phyloP scores from a whole-genome alignment of 1,140 invertebrate species.

The Halesus radiatus region DNA sequence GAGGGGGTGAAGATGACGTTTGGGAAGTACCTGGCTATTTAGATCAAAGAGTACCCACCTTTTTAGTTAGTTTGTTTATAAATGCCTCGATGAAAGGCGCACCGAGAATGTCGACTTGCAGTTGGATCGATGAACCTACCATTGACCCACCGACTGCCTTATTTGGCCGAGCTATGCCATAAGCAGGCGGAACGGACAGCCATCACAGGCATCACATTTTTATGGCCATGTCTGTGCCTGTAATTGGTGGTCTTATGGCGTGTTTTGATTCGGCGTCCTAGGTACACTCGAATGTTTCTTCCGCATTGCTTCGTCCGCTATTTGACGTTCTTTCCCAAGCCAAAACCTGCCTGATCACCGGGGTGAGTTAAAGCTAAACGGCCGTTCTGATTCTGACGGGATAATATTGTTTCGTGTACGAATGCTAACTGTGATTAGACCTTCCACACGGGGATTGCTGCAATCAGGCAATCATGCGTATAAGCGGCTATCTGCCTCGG shows the following conservation, averaged over 20 bases:
- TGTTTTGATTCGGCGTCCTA: conserved; percentile 28
- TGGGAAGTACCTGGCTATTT: too few relatives aligned
- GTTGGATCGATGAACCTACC: not conserved
- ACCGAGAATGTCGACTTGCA: conserved; percentile 1
- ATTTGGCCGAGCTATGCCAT: conserved; percentile 1
- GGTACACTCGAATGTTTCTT: not conserved
- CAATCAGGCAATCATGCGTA: too few relatives aligned
- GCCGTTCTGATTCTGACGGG: too few relatives aligned
- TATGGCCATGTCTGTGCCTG: not conserved
- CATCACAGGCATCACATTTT: not conserved
- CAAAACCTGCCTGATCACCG: not conserved
- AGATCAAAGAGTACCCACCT: too few relatives aligned
- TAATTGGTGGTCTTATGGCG: conserved; percentile 17
- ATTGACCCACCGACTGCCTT: conserved; percentile 6
- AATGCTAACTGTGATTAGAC: too few relatives aligned
- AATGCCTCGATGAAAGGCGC: not conserved
- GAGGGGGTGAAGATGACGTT: too few relatives aligned
- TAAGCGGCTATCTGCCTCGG: too few relatives aligned
- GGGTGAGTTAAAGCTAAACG: too few relatives aligned
- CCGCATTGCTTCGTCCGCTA: not conserved
- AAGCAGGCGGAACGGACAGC: not conserved
- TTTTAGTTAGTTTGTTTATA: too few relatives aligned
- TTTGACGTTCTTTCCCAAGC: not conserved
- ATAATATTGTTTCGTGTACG: too few relatives aligned
- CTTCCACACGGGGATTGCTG: too few relatives aligned